A percentile compares a stretch with the other conserved stretches of the same genome.
phyloP scores from a whole-genome alignment of 2,113 vertebrate species.

The Leuciscus idus region DNA sequence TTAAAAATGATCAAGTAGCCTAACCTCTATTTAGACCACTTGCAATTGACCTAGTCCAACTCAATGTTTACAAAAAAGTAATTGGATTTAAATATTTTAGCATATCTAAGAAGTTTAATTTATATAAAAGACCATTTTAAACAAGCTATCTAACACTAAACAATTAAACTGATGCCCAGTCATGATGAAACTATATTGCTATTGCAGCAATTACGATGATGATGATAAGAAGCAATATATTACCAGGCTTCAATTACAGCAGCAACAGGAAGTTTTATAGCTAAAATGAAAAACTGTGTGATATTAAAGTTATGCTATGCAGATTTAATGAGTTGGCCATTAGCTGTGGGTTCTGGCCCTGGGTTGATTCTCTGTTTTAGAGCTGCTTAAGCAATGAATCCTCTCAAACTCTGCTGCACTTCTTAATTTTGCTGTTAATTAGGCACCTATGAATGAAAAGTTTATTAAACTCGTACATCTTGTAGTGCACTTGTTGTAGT shows the following conservation, averaged over 20 bases:
- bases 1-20: neutral
- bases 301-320: neutral
- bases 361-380: neutral
- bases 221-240: neutral
- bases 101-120: neutral
- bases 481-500: too few relatives aligned
- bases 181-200: neutral
- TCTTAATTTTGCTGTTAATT: neutral
- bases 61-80: neutral
- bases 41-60: neutral
- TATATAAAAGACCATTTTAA: neutral
- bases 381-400: neutral
- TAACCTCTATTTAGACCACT: neutral
- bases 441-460: neutral
- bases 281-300: neutral
- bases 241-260: neutral
- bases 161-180: neutral
- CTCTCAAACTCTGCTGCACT: too few relatives aligned
- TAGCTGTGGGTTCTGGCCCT: neutral
- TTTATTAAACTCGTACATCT: conserved; percentile 8
- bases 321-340: neutral
- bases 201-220: neutral
- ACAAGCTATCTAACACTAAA: neutral
- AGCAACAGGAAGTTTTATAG: neutral
- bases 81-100: neutral